A percentile compares a stretch with the other conserved stretches of the same genome.
phyloP scores from a whole-genome alignment of 2,797 vertebrate species.

The Muraenolepis orangiensis region DNA sequence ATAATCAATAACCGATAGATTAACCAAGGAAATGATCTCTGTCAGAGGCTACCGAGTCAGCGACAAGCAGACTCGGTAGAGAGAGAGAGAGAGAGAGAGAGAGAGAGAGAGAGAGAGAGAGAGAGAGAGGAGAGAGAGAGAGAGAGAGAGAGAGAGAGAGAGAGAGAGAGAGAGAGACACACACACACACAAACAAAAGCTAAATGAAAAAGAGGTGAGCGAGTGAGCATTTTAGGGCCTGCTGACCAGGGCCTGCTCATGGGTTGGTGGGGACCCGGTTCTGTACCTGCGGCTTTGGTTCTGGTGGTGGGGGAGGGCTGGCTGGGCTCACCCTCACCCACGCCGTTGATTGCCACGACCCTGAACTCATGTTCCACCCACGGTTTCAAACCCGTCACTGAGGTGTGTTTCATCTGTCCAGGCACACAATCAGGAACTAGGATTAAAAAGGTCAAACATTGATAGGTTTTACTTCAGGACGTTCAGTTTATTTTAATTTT shows the following conservation, averaged over 20 bases:
- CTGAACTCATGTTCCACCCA: conserved; percentile 90
- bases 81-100: no score
- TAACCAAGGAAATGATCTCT: not conserved
- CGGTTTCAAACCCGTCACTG: conserved; percentile 80
- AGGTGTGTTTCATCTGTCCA: conserved; percentile 80
- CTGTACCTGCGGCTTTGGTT: conserved; percentile 83
- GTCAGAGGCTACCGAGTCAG: not conserved
- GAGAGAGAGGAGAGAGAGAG: no score
- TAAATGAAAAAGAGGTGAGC: not conserved
- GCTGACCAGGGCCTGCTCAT: not conserved
- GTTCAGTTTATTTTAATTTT: not conserved
- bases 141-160: no score
- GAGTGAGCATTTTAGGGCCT: not conserved
- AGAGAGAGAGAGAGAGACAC: no score
- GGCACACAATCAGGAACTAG: conserved; percentile 84
- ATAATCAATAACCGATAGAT: not conserved
- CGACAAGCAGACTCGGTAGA: no score
- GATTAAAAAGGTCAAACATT: conserved; percentile 70
- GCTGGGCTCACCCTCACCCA: conserved; percentile 85
- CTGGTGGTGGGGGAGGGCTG: conserved; percentile 75
- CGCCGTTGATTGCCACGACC: conserved; percentile 82
- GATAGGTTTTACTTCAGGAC: conserved; percentile 38
- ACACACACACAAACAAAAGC: not conserved
- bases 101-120: no score
- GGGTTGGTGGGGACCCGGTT: conserved; percentile 22